Percentiles rank a stretch among this genome's conserved stretches.
phyloP scores from a whole-genome alignment of 2,797 vertebrate genomes.

The Clarias pachynema region DNA sequence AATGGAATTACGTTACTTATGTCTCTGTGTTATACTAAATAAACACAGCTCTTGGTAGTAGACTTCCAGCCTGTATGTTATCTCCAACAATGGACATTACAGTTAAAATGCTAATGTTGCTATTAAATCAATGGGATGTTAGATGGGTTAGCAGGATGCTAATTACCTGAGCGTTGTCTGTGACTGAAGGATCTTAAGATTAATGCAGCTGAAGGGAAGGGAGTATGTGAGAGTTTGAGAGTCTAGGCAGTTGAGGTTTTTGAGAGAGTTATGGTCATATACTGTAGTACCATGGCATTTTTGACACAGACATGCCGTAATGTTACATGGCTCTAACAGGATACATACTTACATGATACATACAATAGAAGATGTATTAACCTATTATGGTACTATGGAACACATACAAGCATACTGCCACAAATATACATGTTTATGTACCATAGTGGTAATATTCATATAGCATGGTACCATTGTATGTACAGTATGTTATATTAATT shows the following conservation, averaged over 20 bases:
- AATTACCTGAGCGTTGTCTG: background rate
- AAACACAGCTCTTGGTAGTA: background rate
- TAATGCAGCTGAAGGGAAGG: background rate
- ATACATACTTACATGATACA: too few relatives aligned
- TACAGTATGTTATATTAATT: too few relatives aligned
- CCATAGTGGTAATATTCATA: too few relatives aligned
- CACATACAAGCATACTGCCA: too few relatives aligned
- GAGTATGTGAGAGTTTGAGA: background rate
- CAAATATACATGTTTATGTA: too few relatives aligned
- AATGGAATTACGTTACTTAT: background rate
- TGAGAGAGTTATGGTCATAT: background rate
- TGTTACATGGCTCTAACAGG: too few relatives aligned
- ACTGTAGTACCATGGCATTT: too few relatives aligned
- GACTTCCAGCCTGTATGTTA: background rate
- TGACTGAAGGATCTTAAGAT: constrained; percentile 2
- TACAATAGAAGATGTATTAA: too few relatives aligned
- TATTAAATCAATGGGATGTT: background rate
- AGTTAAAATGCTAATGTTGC: background rate
- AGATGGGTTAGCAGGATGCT: background rate
- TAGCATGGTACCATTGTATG: too few relatives aligned
- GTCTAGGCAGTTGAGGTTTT: background rate
- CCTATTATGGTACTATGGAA: too few relatives aligned
- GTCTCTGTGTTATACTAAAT: background rate
- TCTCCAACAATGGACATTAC: background rate
- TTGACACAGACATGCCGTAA: too few relatives aligned